These are phyloP conservation scores for Megaceryle alcyon DNA, from an alignment of 2,797 vertebrate species.

Conservation along the genomic window DNA sequence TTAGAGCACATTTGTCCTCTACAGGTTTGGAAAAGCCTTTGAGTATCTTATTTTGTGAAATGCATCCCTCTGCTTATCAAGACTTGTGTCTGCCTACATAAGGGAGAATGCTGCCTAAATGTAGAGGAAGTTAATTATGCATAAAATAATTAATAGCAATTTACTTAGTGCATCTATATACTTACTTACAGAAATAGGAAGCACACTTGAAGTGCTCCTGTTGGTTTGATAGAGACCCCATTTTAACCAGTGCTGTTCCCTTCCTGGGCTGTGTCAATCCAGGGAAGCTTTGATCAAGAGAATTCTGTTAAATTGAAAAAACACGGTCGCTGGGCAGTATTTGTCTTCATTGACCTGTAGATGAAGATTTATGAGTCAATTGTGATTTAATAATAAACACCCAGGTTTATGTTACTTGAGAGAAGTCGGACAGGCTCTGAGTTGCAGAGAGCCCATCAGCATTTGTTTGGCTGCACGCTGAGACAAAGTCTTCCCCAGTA, in stretches of 20 bases:
- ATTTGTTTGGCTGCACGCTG: neutral
- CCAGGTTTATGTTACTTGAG: neutral
- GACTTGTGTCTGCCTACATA: neutral
- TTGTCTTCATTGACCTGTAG: neutral
- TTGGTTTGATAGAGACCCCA: neutral
- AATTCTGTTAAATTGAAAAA: neutral
- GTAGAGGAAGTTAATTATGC: slow-evolving; percentile 14
- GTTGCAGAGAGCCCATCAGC: neutral
- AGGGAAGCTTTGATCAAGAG: neutral
- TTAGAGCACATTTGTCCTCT: neutral
- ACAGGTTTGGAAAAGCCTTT: neutral
- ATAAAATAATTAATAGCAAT: slow-evolving; percentile 46
- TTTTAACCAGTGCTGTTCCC: neutral
- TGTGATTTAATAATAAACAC: slow-evolving; percentile 1
- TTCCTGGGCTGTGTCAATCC: neutral
- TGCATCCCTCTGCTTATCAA: neutral
- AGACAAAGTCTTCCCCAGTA: neutral
- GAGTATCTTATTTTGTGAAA: neutral
- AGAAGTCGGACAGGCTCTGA: neutral
- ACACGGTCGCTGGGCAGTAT: neutral
- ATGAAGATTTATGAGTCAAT: neutral
- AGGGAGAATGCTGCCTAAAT: neutral
- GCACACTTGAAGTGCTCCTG: neutral
- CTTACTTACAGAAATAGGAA: neutral
- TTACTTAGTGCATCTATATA: slow-evolving; percentile 12